Percentiles rank a stretch among this genome's conserved stretches.
Conservation (phyloP, 23 tunicate genomes). For the Halocynthia roretzi region DNA sequence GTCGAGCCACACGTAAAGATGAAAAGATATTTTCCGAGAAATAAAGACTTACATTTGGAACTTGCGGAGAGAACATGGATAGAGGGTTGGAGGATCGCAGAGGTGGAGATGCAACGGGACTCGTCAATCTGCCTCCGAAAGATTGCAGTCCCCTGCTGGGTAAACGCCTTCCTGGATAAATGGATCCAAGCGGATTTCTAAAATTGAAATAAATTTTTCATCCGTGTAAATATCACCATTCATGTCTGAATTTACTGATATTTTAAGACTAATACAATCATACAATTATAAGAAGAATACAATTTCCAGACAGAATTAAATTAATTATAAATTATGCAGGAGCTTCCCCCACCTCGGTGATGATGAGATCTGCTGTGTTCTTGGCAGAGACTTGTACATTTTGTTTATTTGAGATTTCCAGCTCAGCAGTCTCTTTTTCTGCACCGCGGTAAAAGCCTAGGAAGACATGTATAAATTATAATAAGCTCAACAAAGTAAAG, state of each 20-base stretch:
- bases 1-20: neutral
- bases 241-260: too few relatives aligned
- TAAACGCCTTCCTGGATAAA: constrained; percentile 10
- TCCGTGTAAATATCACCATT: too few relatives aligned
- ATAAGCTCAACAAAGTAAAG: neutral
- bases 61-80: constrained; percentile 7
- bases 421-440: constrained; percentile 56
- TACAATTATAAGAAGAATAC: neutral
- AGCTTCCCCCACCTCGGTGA: constrained; percentile 33
- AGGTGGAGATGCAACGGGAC: constrained; percentile 21
- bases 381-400: constrained; percentile 59
- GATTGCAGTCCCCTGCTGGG: constrained; percentile 18
- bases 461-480: neutral
- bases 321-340: too few relatives aligned
- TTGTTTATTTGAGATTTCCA: constrained; percentile 78
- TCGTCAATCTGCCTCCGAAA: constrained; percentile 14
- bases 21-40: too few relatives aligned
- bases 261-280: too few relatives aligned
- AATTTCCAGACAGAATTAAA: too few relatives aligned
- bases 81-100: constrained; percentile 3
- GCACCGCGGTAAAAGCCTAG: constrained; percentile 79
- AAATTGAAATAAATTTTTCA: neutral
- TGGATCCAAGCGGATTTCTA: constrained; percentile 10
- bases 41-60: too few relatives aligned
- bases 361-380: constrained; percentile 38